A percentile compares a stretch with the other conserved stretches of the same genome.
Conservation (phyloP, 2,888 invertebrate species). For the Hetaerina titia region DNA sequence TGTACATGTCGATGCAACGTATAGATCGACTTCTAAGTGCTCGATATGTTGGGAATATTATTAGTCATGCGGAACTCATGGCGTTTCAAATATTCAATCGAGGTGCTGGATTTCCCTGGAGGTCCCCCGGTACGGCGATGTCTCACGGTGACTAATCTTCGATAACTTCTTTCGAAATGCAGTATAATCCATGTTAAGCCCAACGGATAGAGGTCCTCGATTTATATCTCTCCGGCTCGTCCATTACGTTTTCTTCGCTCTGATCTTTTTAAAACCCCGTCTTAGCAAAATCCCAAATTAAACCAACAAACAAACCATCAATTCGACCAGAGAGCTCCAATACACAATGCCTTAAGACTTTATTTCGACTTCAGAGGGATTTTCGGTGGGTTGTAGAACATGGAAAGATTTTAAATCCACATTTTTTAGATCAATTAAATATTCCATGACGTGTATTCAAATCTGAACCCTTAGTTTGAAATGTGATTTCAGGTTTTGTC, state of each 20-base stretch:
- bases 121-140: not conserved
- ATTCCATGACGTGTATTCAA: not conserved
- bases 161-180: not conserved
- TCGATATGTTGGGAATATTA: no score
- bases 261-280: constrained; percentile 23
- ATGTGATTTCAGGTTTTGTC: no score
- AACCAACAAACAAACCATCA: constrained; percentile 32
- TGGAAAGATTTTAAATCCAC: not conserved
- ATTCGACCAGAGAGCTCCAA: not conserved
- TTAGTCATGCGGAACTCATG: no score
- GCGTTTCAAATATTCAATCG: not conserved
- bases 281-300: constrained; percentile 35
- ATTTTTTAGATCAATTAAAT: not conserved
- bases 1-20: no score
- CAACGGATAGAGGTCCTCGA: not conserved
- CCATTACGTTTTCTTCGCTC: constrained; percentile 1
- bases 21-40: no score
- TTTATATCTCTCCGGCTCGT: not conserved
- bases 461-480: not conserved
- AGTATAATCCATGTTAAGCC: not conserved
- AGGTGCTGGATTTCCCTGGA: not conserved
- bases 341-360: not conserved
- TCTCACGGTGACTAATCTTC: not conserved
- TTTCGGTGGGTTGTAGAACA: not conserved
- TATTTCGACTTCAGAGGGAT: not conserved